Percentiles rank a stretch among this genome's conserved stretches.
Evolutionary conservation across 1,140 invertebrate genomes (phyloP).

Genomic region (Pseudomyrmex sp.): DNA sequence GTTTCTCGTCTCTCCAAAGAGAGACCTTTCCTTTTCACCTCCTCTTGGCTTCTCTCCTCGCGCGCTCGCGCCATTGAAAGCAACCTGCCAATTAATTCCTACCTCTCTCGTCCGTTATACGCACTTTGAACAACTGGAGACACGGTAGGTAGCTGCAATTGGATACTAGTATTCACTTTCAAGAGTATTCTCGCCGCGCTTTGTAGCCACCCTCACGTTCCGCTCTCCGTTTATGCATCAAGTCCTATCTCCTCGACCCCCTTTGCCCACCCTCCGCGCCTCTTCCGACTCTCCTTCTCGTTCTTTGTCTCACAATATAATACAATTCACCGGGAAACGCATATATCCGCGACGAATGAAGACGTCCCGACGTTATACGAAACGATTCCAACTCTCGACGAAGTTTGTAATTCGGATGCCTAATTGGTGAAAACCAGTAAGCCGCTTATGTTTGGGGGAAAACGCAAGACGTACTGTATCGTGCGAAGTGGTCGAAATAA

Average conservation of each 20-base stretch:
- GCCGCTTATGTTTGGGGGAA: slow-evolving; percentile 9
- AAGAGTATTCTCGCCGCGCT: slow-evolving; percentile 74
- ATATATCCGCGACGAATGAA: background rate
- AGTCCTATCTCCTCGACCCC: slow-evolving; percentile 19
- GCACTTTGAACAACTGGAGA: slow-evolving; percentile 74
- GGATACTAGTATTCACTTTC: slow-evolving; percentile 74
- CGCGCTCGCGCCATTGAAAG: slow-evolving; percentile 69
- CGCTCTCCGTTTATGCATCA: slow-evolving; percentile 51
- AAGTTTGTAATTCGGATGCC: slow-evolving; percentile 40
- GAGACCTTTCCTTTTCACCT: slow-evolving; percentile 38
- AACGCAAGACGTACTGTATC: background rate
- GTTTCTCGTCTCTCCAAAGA: slow-evolving; percentile 27
- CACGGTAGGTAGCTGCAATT: slow-evolving; percentile 71
- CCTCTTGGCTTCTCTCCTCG: slow-evolving; percentile 33
- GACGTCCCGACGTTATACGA: slow-evolving; percentile 17
- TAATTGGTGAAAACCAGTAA: slow-evolving; percentile 54
- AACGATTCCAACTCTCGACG: slow-evolving; percentile 17
- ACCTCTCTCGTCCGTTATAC: slow-evolving; percentile 65
- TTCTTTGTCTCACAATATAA: slow-evolving; percentile 54
- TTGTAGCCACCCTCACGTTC: slow-evolving; percentile 68
- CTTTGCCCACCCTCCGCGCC: slow-evolving; percentile 21
- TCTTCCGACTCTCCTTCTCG: slow-evolving; percentile 54
- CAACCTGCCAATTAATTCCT: slow-evolving; percentile 74
- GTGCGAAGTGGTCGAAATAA: slow-evolving; percentile 25
- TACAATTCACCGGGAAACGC: slow-evolving; percentile 29